Evolutionary conservation across 2,797 vertebrate genomes (phyloP), one percentile per base, ranked within the genome.

Genomic region (Poecilia gillii): DNA sequence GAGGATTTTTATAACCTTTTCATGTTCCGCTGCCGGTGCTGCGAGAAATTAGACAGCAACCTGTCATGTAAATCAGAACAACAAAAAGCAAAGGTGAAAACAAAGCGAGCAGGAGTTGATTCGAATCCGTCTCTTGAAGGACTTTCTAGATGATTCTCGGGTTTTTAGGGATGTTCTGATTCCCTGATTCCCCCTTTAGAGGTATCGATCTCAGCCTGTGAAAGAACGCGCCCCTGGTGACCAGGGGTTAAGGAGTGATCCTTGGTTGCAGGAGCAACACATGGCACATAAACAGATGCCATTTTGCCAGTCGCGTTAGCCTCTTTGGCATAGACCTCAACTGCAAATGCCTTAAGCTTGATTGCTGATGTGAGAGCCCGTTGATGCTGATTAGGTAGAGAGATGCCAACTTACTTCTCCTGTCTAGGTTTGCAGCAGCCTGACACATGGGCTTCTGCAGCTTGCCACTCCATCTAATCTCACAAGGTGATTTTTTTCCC

Each of bases 201-300:
- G 25, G 49, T 93, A 96, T 95, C 88, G 94, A 96, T 95, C 94
- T 90, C 85, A 88, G 73, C 84, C 85, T 88, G 14, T 53, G 49
- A 81, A 81, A 85, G 88, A 91, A 91, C 85, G 89, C 36, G 86
- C 91, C 90, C 84, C 87, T 89, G 86, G 89, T 93, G 91, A 93
- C 90, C 86, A 80, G 74, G 49, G 49, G 6, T 51, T 70, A 87
- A 86, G 85, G 90, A 90, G 87, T 79, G 88, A 91, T 88, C 78
- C 85, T 91, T 73, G 80, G 86, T 82, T 89, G 76, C 88, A 92
- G 92, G 89, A 95, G 93, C 87, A 74, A 80, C 79, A 77, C 33
- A 33, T 33, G 83, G 85, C 90, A 79, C 80, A 89, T 86, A 87
- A 86, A 83, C 59, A 64, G 79, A 80, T 86, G 84, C 82, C 79